A percentile compares a stretch with the other conserved stretches of the same genome.
phyloP scores from a whole-genome alignment of 2,113 vertebrate species.

The Hippocampus barbouri region DNA sequence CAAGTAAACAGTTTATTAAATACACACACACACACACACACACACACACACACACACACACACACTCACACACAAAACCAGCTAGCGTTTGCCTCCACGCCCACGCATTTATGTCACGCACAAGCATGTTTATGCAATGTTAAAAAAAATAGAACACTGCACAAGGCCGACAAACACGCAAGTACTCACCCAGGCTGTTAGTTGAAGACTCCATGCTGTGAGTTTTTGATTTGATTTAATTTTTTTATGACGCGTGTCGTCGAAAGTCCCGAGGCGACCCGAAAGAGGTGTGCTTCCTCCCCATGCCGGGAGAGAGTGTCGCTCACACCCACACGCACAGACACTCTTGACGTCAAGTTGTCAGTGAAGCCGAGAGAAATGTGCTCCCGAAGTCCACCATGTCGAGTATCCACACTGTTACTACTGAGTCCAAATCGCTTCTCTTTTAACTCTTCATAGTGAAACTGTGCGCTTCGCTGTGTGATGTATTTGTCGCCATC shows the following conservation, averaged over 20 bases:
- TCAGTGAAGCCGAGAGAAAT: neutral
- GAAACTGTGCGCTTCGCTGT: neutral
- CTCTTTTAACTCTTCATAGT: neutral
- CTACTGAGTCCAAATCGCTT: neutral
- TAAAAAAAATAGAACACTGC: neutral
- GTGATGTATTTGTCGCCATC: neutral
- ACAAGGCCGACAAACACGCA: neutral
- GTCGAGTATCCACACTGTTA: neutral
- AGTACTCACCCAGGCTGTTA: slow-evolving; percentile 70
- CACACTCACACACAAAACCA: neutral
- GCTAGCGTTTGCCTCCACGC: neutral
- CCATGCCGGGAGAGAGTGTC: slow-evolving; percentile 53
- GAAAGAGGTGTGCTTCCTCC: slow-evolving; percentile 39
- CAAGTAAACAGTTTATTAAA: neutral
- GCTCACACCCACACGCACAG: slow-evolving; percentile 15
- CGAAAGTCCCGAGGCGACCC: neutral
- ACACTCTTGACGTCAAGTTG: slow-evolving; percentile 13
- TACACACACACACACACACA: neutral
- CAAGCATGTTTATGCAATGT: neutral
- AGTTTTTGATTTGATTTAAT: neutral
- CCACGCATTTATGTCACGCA: neutral
- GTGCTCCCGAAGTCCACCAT: neutral
- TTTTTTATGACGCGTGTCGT: slow-evolving; percentile 4
- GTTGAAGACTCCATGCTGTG: slow-evolving; percentile 66
- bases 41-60: neutral